These are phyloP conservation scores for Conus betulinus DNA, from an alignment of 1,140 invertebrate genomes.

Conservation along the genomic window DNA sequence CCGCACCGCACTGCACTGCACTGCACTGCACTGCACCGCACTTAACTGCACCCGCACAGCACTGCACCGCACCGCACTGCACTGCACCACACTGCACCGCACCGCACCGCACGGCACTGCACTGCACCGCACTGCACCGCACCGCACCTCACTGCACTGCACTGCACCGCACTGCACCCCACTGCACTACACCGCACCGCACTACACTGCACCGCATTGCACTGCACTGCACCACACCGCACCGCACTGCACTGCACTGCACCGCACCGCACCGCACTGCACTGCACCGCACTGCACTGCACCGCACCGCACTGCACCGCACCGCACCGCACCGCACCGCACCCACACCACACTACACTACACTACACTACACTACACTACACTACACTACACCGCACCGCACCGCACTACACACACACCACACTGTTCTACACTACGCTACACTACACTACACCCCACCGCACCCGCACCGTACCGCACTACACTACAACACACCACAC, in stretches of 20 bases:
- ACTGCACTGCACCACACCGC: not conserved
- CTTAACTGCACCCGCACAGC: not conserved
- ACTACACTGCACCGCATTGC: not conserved
- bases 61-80: too few species aligned
- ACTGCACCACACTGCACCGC: not conserved
- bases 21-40: not conserved
- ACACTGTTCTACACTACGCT: too few species aligned
- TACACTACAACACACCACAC: not conserved
- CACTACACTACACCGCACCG: too few species aligned
- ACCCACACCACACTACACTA: not conserved
- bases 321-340: not conserved
- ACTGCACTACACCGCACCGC: not conserved
- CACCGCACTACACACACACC: too few species aligned
- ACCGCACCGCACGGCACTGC: not conserved
- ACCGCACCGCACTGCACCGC: conserved; percentile 33
- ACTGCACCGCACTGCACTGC: conserved; percentile 29
- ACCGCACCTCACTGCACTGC: not conserved
- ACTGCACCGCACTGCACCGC: not conserved
- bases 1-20: not conserved
- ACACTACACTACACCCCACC: too few species aligned
- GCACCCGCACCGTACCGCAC: conserved; percentile 11
- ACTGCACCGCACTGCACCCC: not conserved
- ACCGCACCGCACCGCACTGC: conserved; percentile 32
- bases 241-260: conserved; percentile 11
- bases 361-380: not conserved